These are phyloP conservation scores for Castor canadensis DNA, from an alignment of 2,113 vertebrate genomes.

Conservation along the genomic window DNA sequence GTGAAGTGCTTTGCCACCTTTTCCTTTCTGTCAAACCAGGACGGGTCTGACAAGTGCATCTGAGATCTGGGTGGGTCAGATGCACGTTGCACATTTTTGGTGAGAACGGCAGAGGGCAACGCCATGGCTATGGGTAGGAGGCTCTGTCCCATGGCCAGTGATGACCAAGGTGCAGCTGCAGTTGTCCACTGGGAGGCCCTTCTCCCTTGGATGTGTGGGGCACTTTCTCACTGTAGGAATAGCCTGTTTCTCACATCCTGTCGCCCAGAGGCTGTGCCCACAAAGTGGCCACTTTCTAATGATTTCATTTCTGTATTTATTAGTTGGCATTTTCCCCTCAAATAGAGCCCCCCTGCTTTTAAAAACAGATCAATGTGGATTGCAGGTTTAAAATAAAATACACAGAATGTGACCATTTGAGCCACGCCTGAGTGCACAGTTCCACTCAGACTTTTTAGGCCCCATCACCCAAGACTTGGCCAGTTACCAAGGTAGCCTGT, in stretches of 20 bases:
- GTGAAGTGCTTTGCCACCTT: accelerated
- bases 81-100: neutral
- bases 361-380: neutral
- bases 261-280: too few species aligned
- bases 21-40: neutral
- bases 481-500: too few species aligned
- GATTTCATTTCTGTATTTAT: neutral
- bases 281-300: accelerated
- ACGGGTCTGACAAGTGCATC: neutral
- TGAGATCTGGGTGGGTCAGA: neutral
- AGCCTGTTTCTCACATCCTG: neutral
- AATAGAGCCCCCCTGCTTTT: neutral
- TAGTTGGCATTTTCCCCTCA: neutral
- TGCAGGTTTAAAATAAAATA: neutral
- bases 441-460: neutral
- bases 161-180: too few species aligned
- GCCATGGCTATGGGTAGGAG: neutral
- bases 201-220: too few species aligned
- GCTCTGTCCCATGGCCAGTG: too few species aligned
- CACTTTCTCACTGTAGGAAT: neutral
- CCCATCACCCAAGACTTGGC: too few species aligned
- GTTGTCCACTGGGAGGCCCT: neutral
- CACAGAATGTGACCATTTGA: too few species aligned
- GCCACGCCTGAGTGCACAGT: neutral
- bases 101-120: neutral